Percentiles rank a stretch among this genome's conserved stretches.
Evolutionary conservation across 2,888 invertebrate species (phyloP).

Genomic region (Xestia xanthographa): DNA sequence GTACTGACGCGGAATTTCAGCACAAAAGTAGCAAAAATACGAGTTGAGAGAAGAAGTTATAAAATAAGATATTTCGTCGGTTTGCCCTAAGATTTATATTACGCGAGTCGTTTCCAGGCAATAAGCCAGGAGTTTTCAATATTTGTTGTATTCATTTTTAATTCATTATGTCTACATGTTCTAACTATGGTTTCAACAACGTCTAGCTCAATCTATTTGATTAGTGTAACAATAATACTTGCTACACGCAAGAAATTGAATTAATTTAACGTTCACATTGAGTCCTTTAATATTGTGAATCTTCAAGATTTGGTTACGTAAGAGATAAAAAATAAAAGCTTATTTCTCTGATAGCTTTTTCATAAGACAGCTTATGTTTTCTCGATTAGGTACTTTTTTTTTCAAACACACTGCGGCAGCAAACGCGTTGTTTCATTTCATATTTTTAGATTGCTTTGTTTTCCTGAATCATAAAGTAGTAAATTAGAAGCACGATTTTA

Average conservation of each 20-base stretch:
- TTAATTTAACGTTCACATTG: not conserved
- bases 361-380: not conserved
- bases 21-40: not conserved
- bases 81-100: not conserved
- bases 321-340: not conserved
- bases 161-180: not conserved
- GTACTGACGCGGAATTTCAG: not conserved
- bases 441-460: not conserved
- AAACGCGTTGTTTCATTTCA: not conserved
- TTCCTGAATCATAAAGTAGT: not conserved
- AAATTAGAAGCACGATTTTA: not conserved
- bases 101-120: not conserved
- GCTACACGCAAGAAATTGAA: not conserved
- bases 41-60: not conserved
- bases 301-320: not conserved
- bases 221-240: no score
- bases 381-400: not conserved
- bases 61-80: not conserved
- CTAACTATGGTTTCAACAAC: not conserved
- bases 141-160: not conserved
- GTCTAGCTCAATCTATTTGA: not conserved
- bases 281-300: not conserved
- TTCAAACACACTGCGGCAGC: no score
- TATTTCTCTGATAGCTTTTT: not conserved
- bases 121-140: not conserved